These are phyloP conservation scores for Hirtodrosophila confusa DNA, from an alignment of 2,888 invertebrate genomes.

Conservation along the genomic window DNA sequence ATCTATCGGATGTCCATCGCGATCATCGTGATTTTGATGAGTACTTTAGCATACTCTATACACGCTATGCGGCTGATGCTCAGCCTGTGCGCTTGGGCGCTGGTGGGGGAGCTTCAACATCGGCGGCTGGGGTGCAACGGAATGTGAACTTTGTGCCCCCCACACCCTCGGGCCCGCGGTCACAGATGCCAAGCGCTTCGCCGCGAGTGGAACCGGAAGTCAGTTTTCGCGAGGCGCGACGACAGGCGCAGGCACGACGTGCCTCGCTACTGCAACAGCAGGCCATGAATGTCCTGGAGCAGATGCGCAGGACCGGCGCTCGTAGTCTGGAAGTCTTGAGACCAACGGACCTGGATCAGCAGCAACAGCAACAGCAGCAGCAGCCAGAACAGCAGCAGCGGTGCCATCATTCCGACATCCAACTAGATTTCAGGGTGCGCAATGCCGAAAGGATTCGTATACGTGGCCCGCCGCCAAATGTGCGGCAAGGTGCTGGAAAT, in stretches of 20 bases:
- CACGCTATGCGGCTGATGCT: constrained; percentile 11
- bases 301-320: constrained; percentile 1
- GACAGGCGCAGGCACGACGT: background rate
- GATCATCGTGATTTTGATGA: constrained; percentile 30
- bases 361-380: background rate
- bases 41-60: constrained; percentile 31
- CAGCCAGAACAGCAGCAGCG: no score
- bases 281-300: constrained; percentile 3
- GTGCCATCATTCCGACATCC: no score
- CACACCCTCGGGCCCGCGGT: no score
- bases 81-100: background rate
- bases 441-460: background rate
- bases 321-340: no score
- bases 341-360: rapidly evolving
- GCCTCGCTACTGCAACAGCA: constrained; percentile 9
- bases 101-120: background rate
- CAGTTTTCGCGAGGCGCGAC: constrained; percentile 7
- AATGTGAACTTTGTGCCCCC: no score
- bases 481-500: no score
- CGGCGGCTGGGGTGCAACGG: background rate
- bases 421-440: no score
- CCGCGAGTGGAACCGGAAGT: background rate
- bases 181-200: no score
- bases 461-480: background rate
- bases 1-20: constrained; percentile 24